Evolutionary conservation across 2,888 invertebrate species (phyloP).

Genomic region (Amiota minor): DNA sequence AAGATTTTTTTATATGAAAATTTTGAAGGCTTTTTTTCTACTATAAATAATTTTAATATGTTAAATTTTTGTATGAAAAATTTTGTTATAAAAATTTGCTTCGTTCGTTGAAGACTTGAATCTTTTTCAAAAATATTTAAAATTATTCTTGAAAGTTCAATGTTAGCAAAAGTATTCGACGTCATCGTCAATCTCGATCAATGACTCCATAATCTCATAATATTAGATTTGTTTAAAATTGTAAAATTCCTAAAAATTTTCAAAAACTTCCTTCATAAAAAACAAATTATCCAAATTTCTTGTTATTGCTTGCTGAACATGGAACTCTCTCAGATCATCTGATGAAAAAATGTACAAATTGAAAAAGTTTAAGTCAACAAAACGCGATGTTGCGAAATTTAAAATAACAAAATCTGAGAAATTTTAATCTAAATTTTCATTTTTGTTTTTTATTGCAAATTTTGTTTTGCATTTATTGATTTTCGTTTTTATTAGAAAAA

Average conservation of each 20-base stretch:
- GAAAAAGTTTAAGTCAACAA: conserved; percentile 60
- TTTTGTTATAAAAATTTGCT: not conserved
- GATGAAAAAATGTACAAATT: conserved; percentile 82
- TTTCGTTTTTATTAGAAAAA: too few relatives aligned
- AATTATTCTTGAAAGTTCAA: conserved; percentile 29
- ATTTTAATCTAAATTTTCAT: conserved; percentile 1
- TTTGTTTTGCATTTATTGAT: too few relatives aligned
- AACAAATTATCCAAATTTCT: too few relatives aligned
- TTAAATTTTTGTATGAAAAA: not conserved
- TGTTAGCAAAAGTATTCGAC: too few relatives aligned
- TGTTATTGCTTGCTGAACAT: conserved; percentile 45
- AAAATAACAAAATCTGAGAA: not conserved
- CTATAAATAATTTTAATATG: not conserved
- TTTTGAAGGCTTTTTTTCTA: too few relatives aligned
- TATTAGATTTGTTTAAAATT: too few relatives aligned
- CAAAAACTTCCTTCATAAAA: too few relatives aligned
- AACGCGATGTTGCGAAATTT: conserved; percentile 30
- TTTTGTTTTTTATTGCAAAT: not conserved
- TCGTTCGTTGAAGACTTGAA: not conserved
- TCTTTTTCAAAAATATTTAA: conserved; percentile 29
- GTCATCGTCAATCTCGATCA: too few relatives aligned
- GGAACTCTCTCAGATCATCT: conserved; percentile 79
- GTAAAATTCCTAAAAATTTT: too few relatives aligned
- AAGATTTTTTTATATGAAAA: too few relatives aligned
- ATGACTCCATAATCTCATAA: too few relatives aligned